phyloP scores from a whole-genome alignment of 2,888 invertebrate genomes.

The Drosophila eohydei region DNA sequence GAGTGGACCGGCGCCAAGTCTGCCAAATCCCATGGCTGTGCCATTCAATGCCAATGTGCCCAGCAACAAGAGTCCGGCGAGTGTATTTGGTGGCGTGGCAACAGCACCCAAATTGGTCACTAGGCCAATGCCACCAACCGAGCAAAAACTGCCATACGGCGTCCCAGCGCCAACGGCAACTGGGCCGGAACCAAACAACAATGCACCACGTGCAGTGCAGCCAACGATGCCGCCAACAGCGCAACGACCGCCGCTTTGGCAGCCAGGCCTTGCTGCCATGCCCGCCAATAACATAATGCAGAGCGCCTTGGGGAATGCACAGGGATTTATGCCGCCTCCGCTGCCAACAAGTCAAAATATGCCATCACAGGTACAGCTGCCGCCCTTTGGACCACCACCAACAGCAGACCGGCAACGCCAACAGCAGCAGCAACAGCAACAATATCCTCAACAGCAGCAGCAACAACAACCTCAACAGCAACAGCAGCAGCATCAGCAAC shows the following conservation, averaged over 20 bases:
- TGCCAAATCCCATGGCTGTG: conserved; percentile 49
- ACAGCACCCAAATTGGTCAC: conserved; percentile 5
- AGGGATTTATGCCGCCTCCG: conserved; percentile 9
- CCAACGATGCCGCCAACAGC: conserved; percentile 1
- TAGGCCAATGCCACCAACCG: conserved; percentile 12
- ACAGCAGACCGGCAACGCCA: conserved; percentile 16
- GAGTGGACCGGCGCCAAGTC: conserved; percentile 11
- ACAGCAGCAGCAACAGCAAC: conserved; percentile 50
- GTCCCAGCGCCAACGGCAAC: conserved; percentile 4
- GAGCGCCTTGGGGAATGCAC: not conserved
- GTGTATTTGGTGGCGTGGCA: conserved; percentile 43
- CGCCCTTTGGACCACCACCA: conserved; percentile 41
- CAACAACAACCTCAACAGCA: conserved; percentile 55
- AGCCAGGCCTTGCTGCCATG: conserved; percentile 1
- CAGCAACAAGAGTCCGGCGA: conserved; percentile 40
- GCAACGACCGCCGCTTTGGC: not conserved
- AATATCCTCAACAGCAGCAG: conserved; percentile 48
- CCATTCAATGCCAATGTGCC: conserved; percentile 51
- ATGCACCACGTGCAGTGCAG: conserved; percentile 36
- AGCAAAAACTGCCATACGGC: conserved; percentile 34
- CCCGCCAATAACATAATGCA: conserved; percentile 1
- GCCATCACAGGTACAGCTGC: conserved; percentile 33
- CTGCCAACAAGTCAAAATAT: conserved; percentile 21
- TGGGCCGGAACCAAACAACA: conserved; percentile 56
- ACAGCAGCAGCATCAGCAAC: conserved; percentile 75